Base-by-base conservation (phyloP, 1,140 invertebrate genomes). In the Hestina assimilis region DNA sequence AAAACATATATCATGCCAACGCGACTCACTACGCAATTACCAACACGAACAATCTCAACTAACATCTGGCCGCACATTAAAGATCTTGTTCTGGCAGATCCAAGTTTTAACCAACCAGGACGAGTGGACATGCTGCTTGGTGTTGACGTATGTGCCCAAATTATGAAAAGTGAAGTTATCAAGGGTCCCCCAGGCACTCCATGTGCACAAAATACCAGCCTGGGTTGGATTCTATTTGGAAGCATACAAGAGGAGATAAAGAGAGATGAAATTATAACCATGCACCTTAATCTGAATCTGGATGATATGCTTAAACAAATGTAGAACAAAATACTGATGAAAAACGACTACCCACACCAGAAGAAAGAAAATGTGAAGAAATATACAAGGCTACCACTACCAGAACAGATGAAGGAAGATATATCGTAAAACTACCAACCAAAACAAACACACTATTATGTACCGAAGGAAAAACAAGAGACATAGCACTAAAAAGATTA, bases 171-270 rank as follows among this genome's bases (percentile, higher is more conserved):
- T 4, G 28, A 54, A 23, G 4, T 69, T n/a, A 55, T 58, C 9
- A 59, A 42, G 3, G 50, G 42, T 14, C 50, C 56, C 7, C 2
- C 33, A 7, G 66, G 66, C 11, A 38, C 53, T 1, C 48, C 55
- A 21, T 45, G 64, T 1, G 65, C 65, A 9, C 65, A 69, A 20
- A 31, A 31, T 31, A 31, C 28, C 28, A 31, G 8, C 28, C 28
- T 31, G 28, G 28, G 28, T 8, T 72, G 69, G 62, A 72, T 72
- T n/a, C 19, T 72, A 3, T 68, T 57, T 11, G 65, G 59, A 29
- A 2, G 17, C 29, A 43, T 56, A 42, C 31, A 35, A 47, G 21
- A 38, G 17, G 31, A 50, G 23, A 41, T 6, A 11, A n/a, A 50
- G 5, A 50, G 9, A 2, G n/a, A 45, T 11, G 23, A 54, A 2